Percentiles rank a stretch among this genome's conserved stretches.
These are phyloP conservation scores for Crenuchus spilurus DNA, from an alignment of 2,797 vertebrate genomes.

Conservation along the genomic window DNA sequence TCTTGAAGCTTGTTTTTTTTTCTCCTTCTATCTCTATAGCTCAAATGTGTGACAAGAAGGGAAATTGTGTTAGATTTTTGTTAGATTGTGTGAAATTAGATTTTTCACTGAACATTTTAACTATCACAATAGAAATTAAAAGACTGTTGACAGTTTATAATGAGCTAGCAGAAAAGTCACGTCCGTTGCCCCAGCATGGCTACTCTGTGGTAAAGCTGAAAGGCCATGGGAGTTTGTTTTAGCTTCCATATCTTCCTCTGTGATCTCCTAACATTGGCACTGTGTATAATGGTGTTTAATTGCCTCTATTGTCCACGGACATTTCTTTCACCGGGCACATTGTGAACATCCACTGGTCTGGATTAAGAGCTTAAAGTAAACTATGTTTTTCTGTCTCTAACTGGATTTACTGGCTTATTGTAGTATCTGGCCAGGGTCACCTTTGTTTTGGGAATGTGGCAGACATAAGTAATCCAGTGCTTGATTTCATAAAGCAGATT, in stretches of 20 bases:
- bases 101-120: neutral
- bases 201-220: conserved; percentile 20
- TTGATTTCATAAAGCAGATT: neutral
- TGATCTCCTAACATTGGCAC: conserved; percentile 46
- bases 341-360: conserved; percentile 5
- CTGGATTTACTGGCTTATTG: conserved; percentile 19
- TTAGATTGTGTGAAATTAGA: no score
- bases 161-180: conserved; percentile 3
- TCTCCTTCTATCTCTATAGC: no score
- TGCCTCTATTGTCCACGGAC: conserved; percentile 51
- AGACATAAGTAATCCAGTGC: neutral
- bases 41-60: neutral
- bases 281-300: conserved; percentile 26
- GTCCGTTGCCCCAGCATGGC: no score
- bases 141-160: conserved; percentile 3
- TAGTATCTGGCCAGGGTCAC: neutral
- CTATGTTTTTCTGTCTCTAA: neutral
- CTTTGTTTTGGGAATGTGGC: conserved; percentile 12
- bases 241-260: conserved; percentile 43
- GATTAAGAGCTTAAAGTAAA: conserved; percentile 1
- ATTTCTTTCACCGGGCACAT: conserved; percentile 47
- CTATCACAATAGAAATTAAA: conserved; percentile 22
- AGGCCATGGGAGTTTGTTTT: conserved; percentile 53
- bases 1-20: no score
- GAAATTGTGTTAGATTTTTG: neutral